phyloP scores from a whole-genome alignment of 2,888 invertebrate genomes.

The Heliconius erato region DNA sequence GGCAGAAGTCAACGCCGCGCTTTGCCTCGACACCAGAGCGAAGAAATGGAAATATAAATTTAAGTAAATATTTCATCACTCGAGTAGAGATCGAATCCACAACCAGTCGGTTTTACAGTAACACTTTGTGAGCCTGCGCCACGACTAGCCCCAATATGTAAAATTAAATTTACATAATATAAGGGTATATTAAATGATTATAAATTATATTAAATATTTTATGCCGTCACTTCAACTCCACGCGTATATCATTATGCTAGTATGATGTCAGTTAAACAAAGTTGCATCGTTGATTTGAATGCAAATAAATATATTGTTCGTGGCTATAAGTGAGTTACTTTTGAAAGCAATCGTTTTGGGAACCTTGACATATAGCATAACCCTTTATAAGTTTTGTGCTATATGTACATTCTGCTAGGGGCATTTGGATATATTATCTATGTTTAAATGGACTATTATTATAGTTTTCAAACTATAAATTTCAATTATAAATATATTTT shows the following conservation, averaged over 20 bases:
- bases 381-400: slow-evolving; percentile 16
- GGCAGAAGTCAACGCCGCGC: too few relatives aligned
- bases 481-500: too few relatives aligned
- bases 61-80: too few relatives aligned
- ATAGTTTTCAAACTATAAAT: neutral
- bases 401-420: neutral
- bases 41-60: too few relatives aligned
- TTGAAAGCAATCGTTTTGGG: slow-evolving; percentile 41
- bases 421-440: neutral
- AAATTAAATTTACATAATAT: too few relatives aligned
- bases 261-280: slow-evolving; percentile 18
- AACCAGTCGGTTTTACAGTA: too few relatives aligned
- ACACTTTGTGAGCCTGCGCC: too few relatives aligned
- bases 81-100: too few relatives aligned
- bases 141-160: too few relatives aligned
- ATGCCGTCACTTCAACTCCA: neutral
- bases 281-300: slow-evolving; percentile 1
- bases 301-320: neutral
- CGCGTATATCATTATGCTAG: neutral
- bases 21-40: too few relatives aligned
- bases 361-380: slow-evolving; percentile 46
- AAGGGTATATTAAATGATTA: too few relatives aligned
- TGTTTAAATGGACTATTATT: neutral
- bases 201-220: neutral
- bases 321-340: neutral